phyloP scores from a whole-genome alignment of 2,797 vertebrate genomes.

The Paguma larvata region DNA sequence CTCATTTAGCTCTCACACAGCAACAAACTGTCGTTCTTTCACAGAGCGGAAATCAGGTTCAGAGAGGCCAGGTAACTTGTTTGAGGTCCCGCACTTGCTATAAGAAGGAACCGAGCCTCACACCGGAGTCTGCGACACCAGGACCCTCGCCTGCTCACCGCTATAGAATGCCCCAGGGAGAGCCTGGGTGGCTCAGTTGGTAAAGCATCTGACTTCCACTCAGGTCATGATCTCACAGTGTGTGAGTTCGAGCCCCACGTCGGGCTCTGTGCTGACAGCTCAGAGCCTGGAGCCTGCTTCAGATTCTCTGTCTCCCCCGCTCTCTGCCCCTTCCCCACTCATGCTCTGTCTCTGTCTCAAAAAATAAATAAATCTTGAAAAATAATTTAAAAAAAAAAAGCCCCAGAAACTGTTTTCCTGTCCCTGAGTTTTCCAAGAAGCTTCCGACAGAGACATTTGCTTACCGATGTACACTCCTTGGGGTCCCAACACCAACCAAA shows the following conservation, averaged over 20 bases:
- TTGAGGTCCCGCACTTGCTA: background rate
- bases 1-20: background rate
- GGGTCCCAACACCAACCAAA: background rate
- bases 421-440: background rate
- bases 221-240: no score
- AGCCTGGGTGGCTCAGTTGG: no score
- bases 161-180: background rate
- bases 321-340: no score
- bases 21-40: background rate
- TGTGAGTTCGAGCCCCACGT: no score
- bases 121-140: background rate
- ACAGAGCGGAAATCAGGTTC: slow-evolving; percentile 15
- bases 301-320: no score
- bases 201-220: no score
- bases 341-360: no score
- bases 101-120: background rate
- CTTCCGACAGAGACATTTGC: background rate
- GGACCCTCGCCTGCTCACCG: background rate
- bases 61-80: background rate
- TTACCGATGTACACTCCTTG: background rate
- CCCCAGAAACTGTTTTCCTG: background rate
- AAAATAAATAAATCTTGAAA: no score
- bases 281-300: no score
- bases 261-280: no score
- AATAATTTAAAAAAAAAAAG: background rate